Percentiles rank a stretch among this genome's conserved stretches.
These are phyloP conservation scores for Chloromyia formosa DNA, from an alignment of 2,888 invertebrate genomes.

Conservation along the genomic window DNA sequence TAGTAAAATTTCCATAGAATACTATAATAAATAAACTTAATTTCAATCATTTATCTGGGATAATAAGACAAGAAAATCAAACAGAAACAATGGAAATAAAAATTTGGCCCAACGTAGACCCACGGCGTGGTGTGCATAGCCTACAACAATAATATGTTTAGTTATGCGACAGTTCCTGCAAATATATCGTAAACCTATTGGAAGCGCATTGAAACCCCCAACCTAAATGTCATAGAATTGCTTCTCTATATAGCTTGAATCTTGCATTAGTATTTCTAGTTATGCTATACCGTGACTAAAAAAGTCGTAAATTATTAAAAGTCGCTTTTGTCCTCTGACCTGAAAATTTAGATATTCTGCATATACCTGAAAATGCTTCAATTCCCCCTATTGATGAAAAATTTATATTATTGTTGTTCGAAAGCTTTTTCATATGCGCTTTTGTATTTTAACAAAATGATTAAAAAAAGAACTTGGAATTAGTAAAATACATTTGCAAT, in stretches of 20 bases:
- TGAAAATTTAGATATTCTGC: constrained; percentile 7
- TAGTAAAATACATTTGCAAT: constrained; percentile 19
- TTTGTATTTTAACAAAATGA: constrained; percentile 10
- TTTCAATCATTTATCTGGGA: not conserved
- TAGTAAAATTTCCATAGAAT: constrained; percentile 6
- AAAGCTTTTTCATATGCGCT: constrained; percentile 42
- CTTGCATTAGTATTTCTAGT: constrained; percentile 6
- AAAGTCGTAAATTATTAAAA: not conserved
- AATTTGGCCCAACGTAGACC: constrained; percentile 53
- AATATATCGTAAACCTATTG: not conserved
- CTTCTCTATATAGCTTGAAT: not conserved
- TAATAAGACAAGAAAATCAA: constrained; percentile 27
- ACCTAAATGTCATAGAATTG: not conserved
- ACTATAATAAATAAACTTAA: constrained; percentile 2
- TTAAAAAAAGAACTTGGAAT: constrained; percentile 4
- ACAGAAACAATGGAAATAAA: constrained; percentile 34
- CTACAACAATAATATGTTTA: constrained; percentile 40
- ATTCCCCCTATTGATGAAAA: constrained; percentile 6
- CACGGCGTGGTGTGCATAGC: constrained; percentile 52
- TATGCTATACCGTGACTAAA: not conserved
- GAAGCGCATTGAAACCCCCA: constrained; percentile 20
- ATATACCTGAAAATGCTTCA: not conserved
- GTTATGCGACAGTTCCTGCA: not conserved
- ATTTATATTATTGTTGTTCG: constrained; percentile 39
- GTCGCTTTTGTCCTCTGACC: no score